Conservation (phyloP, 2,113 vertebrate species). For the Eulemur macaco region DNA sequence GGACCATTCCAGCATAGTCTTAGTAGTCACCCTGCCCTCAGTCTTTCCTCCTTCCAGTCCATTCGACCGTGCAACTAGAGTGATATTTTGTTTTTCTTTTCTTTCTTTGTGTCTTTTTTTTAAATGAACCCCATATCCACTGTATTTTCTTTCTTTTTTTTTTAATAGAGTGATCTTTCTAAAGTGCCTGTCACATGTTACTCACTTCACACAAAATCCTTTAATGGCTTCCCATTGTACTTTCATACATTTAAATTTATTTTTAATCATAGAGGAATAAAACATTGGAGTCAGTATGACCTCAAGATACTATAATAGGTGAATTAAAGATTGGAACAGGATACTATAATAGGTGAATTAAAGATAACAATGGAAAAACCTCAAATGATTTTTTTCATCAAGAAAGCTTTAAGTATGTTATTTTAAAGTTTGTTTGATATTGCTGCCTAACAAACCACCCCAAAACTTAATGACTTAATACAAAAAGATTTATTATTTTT, state of each 20-base stretch:
- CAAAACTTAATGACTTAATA: neutral
- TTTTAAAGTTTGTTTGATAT: neutral
- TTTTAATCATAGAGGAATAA: neutral
- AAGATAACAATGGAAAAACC: constrained; percentile 9
- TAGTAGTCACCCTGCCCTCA: neutral
- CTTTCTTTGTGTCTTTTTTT: too few species aligned
- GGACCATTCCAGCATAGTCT: neutral
- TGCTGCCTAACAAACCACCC: neutral
- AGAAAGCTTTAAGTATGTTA: constrained; percentile 22
- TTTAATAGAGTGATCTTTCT: neutral
- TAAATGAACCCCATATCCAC: too few species aligned
- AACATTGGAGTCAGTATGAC: neutral
- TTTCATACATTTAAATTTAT: neutral
- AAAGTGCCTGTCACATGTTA: neutral
- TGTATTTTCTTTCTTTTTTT: too few species aligned
- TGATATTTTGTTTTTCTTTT: neutral
- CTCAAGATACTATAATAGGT: neutral
- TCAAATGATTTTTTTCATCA: neutral
- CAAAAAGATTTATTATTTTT: neutral
- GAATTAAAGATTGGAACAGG: neutral
- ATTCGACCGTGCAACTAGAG: neutral
- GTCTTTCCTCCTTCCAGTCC: neutral
- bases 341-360: neutral
- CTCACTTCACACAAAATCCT: neutral
- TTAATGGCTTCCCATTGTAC: neutral